Evolutionary conservation across 2,113 vertebrate species (phyloP).

Genomic region (Terrapene triunguis): DNA sequence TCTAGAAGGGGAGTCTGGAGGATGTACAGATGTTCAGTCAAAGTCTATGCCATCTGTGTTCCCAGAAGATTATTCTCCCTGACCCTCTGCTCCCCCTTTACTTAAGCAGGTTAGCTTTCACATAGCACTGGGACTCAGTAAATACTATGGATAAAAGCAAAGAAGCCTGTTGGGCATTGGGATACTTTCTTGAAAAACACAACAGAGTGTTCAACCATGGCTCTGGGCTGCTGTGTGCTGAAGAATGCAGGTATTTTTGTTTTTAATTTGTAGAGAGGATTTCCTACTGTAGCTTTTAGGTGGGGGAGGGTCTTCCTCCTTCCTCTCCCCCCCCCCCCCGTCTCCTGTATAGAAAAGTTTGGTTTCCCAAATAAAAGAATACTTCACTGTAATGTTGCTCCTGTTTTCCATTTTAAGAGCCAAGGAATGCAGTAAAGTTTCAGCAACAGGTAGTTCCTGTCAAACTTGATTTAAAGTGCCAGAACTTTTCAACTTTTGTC

Average conservation of each 20-base stretch:
- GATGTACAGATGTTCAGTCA: conserved; percentile 63
- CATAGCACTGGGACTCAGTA: neutral
- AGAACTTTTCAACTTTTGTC: neutral
- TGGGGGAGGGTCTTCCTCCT: neutral
- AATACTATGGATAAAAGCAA: conserved; percentile 39
- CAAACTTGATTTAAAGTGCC: conserved; percentile 7
- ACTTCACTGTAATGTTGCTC: neutral
- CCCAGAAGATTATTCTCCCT: conserved; percentile 19
- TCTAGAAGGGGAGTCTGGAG: conserved; percentile 51
- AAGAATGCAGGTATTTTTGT: conserved; percentile 76
- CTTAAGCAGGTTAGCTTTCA: conserved; percentile 47
- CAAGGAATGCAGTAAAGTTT: conserved; percentile 38
- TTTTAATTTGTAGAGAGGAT: neutral
- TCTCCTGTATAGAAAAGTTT: neutral
- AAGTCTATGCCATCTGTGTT: conserved; percentile 38
- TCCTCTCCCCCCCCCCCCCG: neutral
- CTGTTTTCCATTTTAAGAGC: neutral
- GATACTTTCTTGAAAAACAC: conserved; percentile 30
- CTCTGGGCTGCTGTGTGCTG: conserved; percentile 80
- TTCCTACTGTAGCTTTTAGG: fast-evolving
- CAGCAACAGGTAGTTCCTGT: conserved; percentile 23
- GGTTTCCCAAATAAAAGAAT: neutral
- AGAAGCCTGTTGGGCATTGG: conserved; percentile 6
- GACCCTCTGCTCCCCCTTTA: conserved; percentile 30
- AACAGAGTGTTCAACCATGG: conserved; percentile 68